Conservation (phyloP, 1,140 invertebrate genomes). For the Maniola jurtina region DNA sequence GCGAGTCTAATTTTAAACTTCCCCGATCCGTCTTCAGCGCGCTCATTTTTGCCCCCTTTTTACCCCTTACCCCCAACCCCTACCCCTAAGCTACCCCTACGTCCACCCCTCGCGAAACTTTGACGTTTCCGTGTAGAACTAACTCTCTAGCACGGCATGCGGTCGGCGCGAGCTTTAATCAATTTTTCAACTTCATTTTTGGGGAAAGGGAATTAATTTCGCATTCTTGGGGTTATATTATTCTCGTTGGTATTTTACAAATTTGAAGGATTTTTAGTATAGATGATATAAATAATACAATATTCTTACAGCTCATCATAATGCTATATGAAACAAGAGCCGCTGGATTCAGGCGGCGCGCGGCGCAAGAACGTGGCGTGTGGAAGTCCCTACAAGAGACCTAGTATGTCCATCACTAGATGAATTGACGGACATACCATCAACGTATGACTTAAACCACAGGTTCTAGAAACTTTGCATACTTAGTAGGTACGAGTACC, state of each 20-base stretch:
- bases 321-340: too few relatives aligned
- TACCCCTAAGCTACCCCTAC: conserved; percentile 18
- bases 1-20: conserved; percentile 58
- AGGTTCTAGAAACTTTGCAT: too few relatives aligned
- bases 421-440: too few relatives aligned
- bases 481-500: too few relatives aligned
- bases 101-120: conserved; percentile 52
- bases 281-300: too few relatives aligned
- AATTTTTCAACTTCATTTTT: conserved; percentile 73
- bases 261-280: background rate
- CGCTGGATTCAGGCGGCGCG: too few relatives aligned
- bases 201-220: conserved; percentile 55
- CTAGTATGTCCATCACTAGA: too few relatives aligned
- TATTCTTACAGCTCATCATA: too few relatives aligned
- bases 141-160: conserved; percentile 47
- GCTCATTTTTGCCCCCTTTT: conserved; percentile 58
- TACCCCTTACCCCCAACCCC: conserved; percentile 24
- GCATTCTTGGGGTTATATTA: conserved; percentile 9
- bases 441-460: too few relatives aligned
- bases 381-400: too few relatives aligned
- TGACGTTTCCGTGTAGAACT: conserved; percentile 63
- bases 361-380: too few relatives aligned
- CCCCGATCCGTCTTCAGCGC: conserved; percentile 59
- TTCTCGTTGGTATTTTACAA: background rate
- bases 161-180: conserved; percentile 65